Evolutionary conservation across 1,140 invertebrate genomes (phyloP), one percentile per base, ranked within the genome.

Genomic region (Pogonomyrmex californicus): DNA sequence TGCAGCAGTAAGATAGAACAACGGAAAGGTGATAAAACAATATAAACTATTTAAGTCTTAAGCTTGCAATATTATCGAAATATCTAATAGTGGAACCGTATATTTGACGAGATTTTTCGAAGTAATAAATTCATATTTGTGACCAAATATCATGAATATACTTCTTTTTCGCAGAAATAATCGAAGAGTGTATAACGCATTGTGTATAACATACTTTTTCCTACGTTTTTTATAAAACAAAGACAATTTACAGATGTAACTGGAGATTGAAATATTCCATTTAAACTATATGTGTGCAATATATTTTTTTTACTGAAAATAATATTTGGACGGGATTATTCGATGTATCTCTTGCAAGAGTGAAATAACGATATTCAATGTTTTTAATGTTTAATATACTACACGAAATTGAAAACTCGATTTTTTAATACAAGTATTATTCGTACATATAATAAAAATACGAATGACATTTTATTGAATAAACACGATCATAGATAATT

Each of bases 1-100:
- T 54, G 33, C 54, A 58, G 6, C 14, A 73, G 17, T 33, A 58
- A 58, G 51, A 82, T 44, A 44, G 41, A 71, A 56, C 47, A 71
- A 71, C 1, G 30, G 3, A 14, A 41, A 58, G 44, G 38, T 75
- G 76, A 86, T 79, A 68, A 33, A 75, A 78, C 63, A 49, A 44
- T 14, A 71, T 88, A 89, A 89, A 89, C 51, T 68, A 17, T 23
- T 85, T 78, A 33, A 65, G 38, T 3, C 68, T 58, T 23, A 66
- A 23, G 47, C 2, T 62, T 73, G 56, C 41, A 58, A 6, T 33
- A 38, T 41, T 60, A 51, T 7, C 58, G 47, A 44, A 49, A 12
- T 71, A 88, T 58, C 33, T 88, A 65, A 63, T 49, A 71, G 71
- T 54, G 38, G 6, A 60, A 1, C 6, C 6, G 38, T 88, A 78